phyloP scores from a whole-genome alignment of 1,140 invertebrate species.

The Lerema accius region DNA sequence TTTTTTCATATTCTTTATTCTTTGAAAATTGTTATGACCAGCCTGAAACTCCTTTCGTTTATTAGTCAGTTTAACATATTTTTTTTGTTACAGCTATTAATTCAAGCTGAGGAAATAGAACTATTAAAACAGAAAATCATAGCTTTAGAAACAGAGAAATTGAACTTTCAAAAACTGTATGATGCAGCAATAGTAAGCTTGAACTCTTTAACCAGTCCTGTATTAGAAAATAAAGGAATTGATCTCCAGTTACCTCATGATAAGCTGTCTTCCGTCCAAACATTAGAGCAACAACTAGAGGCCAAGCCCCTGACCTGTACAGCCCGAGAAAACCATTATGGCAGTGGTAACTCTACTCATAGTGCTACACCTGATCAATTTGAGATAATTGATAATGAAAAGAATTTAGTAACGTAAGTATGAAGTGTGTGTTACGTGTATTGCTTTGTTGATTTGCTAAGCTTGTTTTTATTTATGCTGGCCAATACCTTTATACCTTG shows the following conservation, averaged over 20 bases:
- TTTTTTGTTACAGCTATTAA: constrained; percentile 55
- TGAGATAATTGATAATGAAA: constrained; percentile 80
- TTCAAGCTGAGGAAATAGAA: constrained; percentile 83
- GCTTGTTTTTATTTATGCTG: too few species aligned
- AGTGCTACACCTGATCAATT: constrained; percentile 80
- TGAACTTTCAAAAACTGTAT: constrained; percentile 82
- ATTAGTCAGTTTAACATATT: too few species aligned
- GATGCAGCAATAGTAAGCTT: constrained; percentile 79
- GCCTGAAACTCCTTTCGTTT: too few species aligned
- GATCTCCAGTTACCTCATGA: constrained; percentile 65
- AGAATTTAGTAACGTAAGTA: constrained; percentile 75
- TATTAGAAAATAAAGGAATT: constrained; percentile 64
- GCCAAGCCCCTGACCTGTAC: constrained; percentile 70
- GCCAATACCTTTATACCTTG: too few species aligned
- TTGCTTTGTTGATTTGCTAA: too few species aligned
- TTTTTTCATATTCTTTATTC: neutral
- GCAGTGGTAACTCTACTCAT: constrained; percentile 76
- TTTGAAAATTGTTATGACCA: too few species aligned
- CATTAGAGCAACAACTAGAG: constrained; percentile 41
- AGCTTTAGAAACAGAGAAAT: constrained; percentile 83
- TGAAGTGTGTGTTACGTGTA: too few species aligned
- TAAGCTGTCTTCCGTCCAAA: constrained; percentile 52
- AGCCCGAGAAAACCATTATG: constrained; percentile 78
- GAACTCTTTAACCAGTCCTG: constrained; percentile 77
- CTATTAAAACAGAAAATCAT: constrained; percentile 82